A percentile compares a stretch with the other conserved stretches of the same genome.
Evolutionary conservation across 2,888 invertebrate genomes (phyloP).

Genomic region (Molanna angustata): DNA sequence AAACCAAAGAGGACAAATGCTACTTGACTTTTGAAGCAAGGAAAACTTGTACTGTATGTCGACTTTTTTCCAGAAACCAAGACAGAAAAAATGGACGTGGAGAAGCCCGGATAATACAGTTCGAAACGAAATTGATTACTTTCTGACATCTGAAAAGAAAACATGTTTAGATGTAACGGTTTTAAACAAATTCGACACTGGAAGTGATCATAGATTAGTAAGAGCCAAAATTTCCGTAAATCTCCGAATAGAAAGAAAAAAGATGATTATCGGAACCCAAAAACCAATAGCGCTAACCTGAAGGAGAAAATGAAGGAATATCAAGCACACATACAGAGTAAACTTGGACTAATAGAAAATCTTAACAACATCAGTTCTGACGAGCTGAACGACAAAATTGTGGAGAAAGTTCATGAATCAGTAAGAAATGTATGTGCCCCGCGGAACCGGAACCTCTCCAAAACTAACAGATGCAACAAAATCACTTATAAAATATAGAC

Average conservation of each 20-base stretch:
- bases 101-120: neutral
- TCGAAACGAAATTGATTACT: neutral
- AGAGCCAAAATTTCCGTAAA: neutral
- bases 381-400: too few species aligned
- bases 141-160: neutral
- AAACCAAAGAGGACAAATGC: neutral
- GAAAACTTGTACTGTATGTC: neutral
- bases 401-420: too few species aligned
- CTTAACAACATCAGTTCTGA: too few species aligned
- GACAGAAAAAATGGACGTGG: slow-evolving; percentile 1
- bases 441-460: too few species aligned
- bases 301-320: too few species aligned
- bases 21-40: neutral
- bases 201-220: slow-evolving; percentile 1
- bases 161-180: neutral
- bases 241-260: neutral
- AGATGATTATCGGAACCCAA: too few species aligned
- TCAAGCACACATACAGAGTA: too few species aligned
- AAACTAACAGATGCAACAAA: too few species aligned
- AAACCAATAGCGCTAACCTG: too few species aligned
- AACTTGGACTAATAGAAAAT: too few species aligned
- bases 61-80: neutral
- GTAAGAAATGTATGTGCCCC: too few species aligned
- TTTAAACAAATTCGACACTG: neutral
- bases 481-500: too few species aligned